These are phyloP conservation scores for Brenthis daphne DNA, from an alignment of 2,888 invertebrate genomes.

Conservation along the genomic window DNA sequence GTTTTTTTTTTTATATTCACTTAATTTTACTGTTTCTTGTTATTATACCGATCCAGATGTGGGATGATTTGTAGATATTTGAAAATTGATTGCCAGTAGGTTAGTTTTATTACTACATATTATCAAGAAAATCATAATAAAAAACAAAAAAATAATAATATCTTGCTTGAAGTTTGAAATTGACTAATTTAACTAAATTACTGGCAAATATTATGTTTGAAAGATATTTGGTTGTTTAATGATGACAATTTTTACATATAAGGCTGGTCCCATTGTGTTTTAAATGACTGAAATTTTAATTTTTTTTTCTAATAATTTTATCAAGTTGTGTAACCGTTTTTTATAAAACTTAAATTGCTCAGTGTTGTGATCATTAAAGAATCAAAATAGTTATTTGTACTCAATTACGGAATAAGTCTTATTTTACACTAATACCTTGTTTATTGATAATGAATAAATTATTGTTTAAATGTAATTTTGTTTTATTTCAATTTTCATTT, in stretches of 20 bases:
- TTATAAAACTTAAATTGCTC: slow-evolving; percentile 9
- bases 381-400: slow-evolving; percentile 28
- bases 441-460: slow-evolving; percentile 44
- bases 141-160: no score
- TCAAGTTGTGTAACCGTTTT: neutral
- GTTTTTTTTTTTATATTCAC: no score
- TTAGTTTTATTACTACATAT: no score
- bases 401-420: slow-evolving; percentile 35
- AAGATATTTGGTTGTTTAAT: slow-evolving; percentile 23
- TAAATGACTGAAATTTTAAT: slow-evolving; percentile 22
- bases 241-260: slow-evolving; percentile 19
- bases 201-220: neutral
- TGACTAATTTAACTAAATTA: neutral
- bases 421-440: slow-evolving; percentile 39
- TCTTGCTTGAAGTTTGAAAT: no score
- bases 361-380: slow-evolving; percentile 32
- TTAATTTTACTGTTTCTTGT: no score
- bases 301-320: slow-evolving; percentile 7
- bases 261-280: slow-evolving; percentile 23
- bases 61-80: no score
- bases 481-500: slow-evolving; percentile 22
- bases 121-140: no score
- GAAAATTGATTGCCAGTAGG: no score
- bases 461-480: slow-evolving; percentile 40
- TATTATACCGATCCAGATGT: no score